phyloP scores from a whole-genome alignment of 2,797 vertebrate genomes.

The Thamnophis elegans region DNA sequence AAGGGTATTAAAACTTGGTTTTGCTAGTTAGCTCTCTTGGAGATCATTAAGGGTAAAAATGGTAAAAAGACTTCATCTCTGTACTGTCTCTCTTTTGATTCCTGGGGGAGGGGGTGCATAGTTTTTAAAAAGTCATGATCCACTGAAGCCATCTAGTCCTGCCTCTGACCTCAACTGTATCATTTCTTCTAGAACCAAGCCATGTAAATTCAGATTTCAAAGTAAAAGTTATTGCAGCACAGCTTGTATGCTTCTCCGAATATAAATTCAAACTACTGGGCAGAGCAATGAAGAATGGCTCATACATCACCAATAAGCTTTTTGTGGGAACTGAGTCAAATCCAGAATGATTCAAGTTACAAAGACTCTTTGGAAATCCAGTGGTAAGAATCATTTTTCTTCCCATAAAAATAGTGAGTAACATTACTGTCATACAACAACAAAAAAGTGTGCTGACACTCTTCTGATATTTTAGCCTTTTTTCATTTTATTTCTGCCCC shows the following conservation, averaged over 20 bases:
- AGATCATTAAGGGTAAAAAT: not conserved
- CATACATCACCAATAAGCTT: slow-evolving; percentile 50
- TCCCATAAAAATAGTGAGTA: slow-evolving; percentile 35
- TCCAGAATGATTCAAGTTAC: slow-evolving; percentile 57
- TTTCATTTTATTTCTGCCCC: not conserved
- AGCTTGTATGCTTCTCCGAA: not conserved
- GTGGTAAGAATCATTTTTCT: slow-evolving; percentile 44
- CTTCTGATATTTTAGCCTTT: not conserved
- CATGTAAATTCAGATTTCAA: slow-evolving; percentile 11
- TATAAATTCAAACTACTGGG: slow-evolving; percentile 41
- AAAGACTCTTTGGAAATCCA: slow-evolving; percentile 47
- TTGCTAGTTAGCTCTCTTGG: not conserved
- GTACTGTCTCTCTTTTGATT: not conserved
- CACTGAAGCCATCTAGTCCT: not conserved
- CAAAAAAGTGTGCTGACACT: slow-evolving; percentile 12
- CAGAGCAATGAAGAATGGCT: slow-evolving; percentile 49
- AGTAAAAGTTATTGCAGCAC: not conserved
- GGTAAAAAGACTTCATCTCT: not conserved
- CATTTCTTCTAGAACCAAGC: not conserved
- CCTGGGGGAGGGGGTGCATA: not conserved
- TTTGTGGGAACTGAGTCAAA: slow-evolving; percentile 46
- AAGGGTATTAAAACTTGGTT: not conserved
- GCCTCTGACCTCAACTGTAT: not conserved
- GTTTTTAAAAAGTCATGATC: not conserved
- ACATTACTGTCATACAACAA: not conserved